These are phyloP conservation scores for Mobula hypostoma DNA, from an alignment of 2,113 vertebrate genomes.

Conservation along the genomic window DNA sequence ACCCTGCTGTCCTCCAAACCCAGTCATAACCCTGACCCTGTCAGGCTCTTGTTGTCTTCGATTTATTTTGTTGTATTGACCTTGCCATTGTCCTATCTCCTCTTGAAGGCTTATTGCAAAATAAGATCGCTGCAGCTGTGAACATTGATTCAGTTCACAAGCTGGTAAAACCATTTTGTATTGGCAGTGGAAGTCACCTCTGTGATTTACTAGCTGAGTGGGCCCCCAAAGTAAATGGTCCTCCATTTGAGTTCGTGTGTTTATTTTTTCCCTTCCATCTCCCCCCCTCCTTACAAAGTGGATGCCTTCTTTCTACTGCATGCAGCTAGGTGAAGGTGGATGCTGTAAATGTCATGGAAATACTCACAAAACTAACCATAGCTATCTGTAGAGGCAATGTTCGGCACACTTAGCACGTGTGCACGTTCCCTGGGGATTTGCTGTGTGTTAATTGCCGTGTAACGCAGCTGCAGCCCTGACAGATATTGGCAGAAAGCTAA, in stretches of 20 bases:
- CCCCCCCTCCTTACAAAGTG: background rate
- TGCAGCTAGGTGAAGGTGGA: background rate
- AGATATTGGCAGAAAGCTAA: constrained; percentile 4
- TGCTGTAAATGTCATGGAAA: background rate
- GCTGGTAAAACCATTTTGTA: background rate
- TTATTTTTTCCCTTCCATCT: background rate
- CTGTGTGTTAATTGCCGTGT: constrained; percentile 14
- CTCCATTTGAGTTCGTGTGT: background rate
- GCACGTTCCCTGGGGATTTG: background rate
- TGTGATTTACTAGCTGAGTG: background rate
- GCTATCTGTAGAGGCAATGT: background rate
- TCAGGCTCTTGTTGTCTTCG: background rate
- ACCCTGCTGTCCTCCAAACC: too few species aligned
- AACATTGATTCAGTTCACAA: background rate
- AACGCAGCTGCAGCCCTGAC: constrained; percentile 14
- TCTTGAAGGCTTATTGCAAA: background rate
- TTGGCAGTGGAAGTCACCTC: background rate
- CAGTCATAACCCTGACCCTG: too few species aligned
- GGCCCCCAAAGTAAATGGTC: background rate
- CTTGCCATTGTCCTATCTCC: background rate
- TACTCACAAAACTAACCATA: background rate
- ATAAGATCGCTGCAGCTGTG: background rate
- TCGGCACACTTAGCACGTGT: background rate
- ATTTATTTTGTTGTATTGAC: background rate
- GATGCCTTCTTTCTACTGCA: background rate